Evolutionary conservation across 2,113 vertebrate species (phyloP), one percentile per base, ranked within the genome.

Genomic region (Pseudonaja textilis): DNA sequence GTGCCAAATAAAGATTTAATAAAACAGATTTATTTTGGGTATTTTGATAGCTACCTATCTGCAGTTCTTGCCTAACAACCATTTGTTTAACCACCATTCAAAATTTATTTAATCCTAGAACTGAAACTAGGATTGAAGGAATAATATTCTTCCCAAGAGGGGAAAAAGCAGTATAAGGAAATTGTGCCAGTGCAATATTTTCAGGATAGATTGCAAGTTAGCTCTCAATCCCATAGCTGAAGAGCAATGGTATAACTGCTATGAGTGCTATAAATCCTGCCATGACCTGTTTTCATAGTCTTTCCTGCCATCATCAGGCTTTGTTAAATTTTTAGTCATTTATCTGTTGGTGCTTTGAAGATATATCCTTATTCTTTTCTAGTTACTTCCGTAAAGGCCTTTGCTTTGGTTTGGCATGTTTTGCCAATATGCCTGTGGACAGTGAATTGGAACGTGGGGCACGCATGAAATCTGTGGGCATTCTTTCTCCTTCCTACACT

Each of bases 341-440:
- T 3, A 1, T n/a, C 86, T 25, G 81, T 85, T 90, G 56, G 87
- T 90, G 0, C 0, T 26, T 52, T 95, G 87, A 10, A 29, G 22
- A 93, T 74, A 4, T 92, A 81, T 90, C 18, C 45, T 69, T 2
- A 0, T 95, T 91, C 94, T 56, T 96, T 89, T 91, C 4, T 55
- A 99, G 99, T 97, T 99, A 99, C 97, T 99, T 99, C 96, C 98
- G 99, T 45, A 99, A 99, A 94, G 99, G 99, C 47, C 97, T 97
- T 91, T 99, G 98, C 97, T 99, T 99, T 4, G 99, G 99, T 85
- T 98, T 99, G 97, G 99, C 99, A 29, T 99, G 99, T 96, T 99
- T 99, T 50, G 99, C 99, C 59, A 99, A 99, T 97, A 99, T 99
- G 99, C 99, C 99, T 0, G 99, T 99, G 97, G 99, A 99, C 95